Percentiles rank a stretch among this genome's conserved stretches.
phyloP scores from a whole-genome alignment of 23 tunicate species.

The Ciona savignyi region DNA sequence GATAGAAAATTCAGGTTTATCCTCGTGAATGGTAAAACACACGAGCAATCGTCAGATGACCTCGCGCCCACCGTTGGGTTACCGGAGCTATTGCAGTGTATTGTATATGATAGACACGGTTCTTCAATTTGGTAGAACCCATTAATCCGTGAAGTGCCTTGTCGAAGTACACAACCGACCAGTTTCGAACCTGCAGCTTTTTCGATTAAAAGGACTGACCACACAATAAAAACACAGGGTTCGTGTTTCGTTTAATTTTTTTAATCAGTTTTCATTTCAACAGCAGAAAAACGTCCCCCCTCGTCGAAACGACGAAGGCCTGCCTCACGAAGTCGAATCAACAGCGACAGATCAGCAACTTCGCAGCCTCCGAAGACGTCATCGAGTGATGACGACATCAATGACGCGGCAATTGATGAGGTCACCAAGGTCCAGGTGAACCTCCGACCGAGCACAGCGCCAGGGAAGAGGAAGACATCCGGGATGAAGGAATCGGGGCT shows the following conservation, averaged over 20 bases:
- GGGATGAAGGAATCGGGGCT: background rate
- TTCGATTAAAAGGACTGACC: background rate
- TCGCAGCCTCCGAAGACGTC: conserved; percentile 8
- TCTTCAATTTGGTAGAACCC: no score
- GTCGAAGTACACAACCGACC: no score
- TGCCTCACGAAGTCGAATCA: conserved; percentile 19
- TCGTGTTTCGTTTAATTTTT: background rate
- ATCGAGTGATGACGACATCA: conserved; percentile 19
- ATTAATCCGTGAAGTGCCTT: no score
- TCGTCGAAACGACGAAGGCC: background rate
- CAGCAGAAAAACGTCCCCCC: background rate
- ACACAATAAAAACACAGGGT: background rate
- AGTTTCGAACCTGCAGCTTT: no score
- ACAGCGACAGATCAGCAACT: conserved; percentile 15
- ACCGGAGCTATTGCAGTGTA: no score
- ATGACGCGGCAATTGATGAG: conserved; percentile 28
- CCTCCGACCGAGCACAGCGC: conserved; percentile 82
- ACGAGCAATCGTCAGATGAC: no score
- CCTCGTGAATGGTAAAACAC: no score
- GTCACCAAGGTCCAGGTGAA: conserved; percentile 39
- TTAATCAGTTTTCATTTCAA: background rate
- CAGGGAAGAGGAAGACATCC: conserved; percentile 12
- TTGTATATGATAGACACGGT: no score
- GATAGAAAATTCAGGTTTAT: no score
- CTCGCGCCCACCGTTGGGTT: no score